A percentile compares a stretch with the other conserved stretches of the same genome.
These are phyloP conservation scores for Sminthurinus aureus DNA, from an alignment of 2,888 invertebrate genomes.

Conservation along the genomic window DNA sequence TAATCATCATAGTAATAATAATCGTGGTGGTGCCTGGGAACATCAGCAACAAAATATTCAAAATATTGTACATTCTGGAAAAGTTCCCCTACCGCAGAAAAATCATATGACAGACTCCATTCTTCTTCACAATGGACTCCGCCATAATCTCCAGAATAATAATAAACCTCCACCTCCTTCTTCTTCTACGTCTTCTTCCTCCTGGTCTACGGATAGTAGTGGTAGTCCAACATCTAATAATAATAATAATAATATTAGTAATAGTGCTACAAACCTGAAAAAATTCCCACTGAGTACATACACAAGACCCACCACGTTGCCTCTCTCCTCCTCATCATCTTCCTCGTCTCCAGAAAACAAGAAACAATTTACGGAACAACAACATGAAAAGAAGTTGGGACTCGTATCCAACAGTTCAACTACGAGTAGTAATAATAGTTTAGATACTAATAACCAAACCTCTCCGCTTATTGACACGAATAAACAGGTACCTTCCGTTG, in stretches of 20 bases:
- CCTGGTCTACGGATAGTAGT: conserved; percentile 61
- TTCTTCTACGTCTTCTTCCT: conserved; percentile 28
- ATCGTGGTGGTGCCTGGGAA: conserved; percentile 54
- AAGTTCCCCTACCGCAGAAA: conserved; percentile 78
- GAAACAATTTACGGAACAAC: conserved; percentile 33
- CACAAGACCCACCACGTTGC: conserved; percentile 63
- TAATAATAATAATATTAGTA: conserved; percentile 53
- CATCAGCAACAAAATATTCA: conserved; percentile 42
- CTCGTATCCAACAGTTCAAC: not conserved
- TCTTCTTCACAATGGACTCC: conserved; percentile 61
- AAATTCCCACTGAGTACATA: conserved; percentile 76
- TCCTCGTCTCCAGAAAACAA: not conserved
- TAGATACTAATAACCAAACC: conserved; percentile 51
- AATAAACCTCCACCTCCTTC: conserved; percentile 35
- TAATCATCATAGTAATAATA: conserved; percentile 39
- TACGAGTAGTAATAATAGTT: conserved; percentile 36
- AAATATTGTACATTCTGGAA: conserved; percentile 77
- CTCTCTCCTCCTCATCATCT: conserved; percentile 42
- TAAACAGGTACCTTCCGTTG: conserved; percentile 68
- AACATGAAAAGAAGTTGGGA: conserved; percentile 33
- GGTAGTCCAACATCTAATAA: conserved; percentile 58
- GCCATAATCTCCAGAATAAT: conserved; percentile 48
- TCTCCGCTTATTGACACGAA: conserved; percentile 61
- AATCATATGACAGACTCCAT: conserved; percentile 79
- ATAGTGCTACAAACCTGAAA: conserved; percentile 64